These are phyloP conservation scores for Electrophaes corylata DNA, from an alignment of 2,888 invertebrate genomes.

Conservation along the genomic window DNA sequence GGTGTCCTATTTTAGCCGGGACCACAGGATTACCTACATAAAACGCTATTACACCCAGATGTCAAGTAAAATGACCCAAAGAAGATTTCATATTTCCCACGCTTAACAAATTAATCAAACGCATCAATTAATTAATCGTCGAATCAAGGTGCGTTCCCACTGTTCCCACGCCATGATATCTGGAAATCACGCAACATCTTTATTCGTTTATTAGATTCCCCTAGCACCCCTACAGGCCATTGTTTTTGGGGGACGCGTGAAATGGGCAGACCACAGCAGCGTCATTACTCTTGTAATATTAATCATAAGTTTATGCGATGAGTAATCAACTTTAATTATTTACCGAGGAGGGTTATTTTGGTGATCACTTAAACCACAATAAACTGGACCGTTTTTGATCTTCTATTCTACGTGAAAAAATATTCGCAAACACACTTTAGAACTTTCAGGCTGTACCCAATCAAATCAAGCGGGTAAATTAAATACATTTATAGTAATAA, in stretches of 20 bases:
- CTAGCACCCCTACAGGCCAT: slow-evolving; percentile 58
- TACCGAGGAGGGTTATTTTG: background rate
- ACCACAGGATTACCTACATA: too few relatives aligned
- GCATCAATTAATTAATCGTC: slow-evolving; percentile 77
- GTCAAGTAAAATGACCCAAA: background rate
- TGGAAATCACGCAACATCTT: slow-evolving; percentile 84
- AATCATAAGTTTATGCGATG: slow-evolving; percentile 42
- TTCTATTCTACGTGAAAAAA: too few relatives aligned
- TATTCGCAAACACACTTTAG: too few relatives aligned
- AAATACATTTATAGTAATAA: background rate
- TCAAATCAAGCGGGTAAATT: too few relatives aligned
- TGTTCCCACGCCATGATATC: slow-evolving; percentile 68
- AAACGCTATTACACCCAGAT: too few relatives aligned
- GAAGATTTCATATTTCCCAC: slow-evolving; percentile 62
- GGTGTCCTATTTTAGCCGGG: too few relatives aligned
- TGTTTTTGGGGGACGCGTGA: slow-evolving; percentile 82
- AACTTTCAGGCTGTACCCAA: too few relatives aligned
- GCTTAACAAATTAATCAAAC: slow-evolving; percentile 54
- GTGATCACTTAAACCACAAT: too few relatives aligned
- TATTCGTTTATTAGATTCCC: slow-evolving; percentile 74
- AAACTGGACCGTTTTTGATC: too few relatives aligned
- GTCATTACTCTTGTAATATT: slow-evolving; percentile 64
- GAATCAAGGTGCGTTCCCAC: slow-evolving; percentile 81
- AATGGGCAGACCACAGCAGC: slow-evolving; percentile 64
- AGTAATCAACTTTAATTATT: slow-evolving; percentile 23